phyloP scores from a whole-genome alignment of 2,113 vertebrate genomes.

The Pachyramphus minor region DNA sequence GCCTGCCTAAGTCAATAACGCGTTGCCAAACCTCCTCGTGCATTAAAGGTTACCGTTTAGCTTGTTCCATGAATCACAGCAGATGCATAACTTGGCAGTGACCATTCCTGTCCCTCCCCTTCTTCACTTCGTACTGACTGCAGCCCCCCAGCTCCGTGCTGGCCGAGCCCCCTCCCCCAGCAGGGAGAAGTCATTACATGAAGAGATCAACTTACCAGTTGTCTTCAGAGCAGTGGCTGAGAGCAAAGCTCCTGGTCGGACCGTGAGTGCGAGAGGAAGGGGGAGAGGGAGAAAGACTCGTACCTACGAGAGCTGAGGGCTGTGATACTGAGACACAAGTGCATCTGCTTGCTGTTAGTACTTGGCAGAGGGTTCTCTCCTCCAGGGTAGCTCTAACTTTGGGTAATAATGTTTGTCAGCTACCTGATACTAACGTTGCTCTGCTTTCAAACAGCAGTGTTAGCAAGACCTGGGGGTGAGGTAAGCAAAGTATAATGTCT shows the following conservation, averaged over 20 bases:
- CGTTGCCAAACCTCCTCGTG: slow-evolving; percentile 42
- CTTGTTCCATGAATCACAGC: slow-evolving; percentile 74
- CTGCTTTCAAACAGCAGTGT: slow-evolving; percentile 80
- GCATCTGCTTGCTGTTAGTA: slow-evolving; percentile 78
- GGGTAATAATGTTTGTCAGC: slow-evolving; percentile 79
- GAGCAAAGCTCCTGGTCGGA: slow-evolving; percentile 71
- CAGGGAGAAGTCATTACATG: slow-evolving; percentile 79
- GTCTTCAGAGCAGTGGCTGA: slow-evolving; percentile 75
- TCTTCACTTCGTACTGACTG: slow-evolving; percentile 65
- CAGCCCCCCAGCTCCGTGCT: slow-evolving; percentile 74
- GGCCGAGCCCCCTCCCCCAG: slow-evolving; percentile 77
- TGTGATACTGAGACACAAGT: slow-evolving; percentile 68
- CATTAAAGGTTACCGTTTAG: slow-evolving; percentile 63
- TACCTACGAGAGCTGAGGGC: slow-evolving; percentile 57
- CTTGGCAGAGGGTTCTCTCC: slow-evolving; percentile 72
- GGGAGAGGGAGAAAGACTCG: slow-evolving; percentile 32
- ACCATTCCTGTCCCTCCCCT: slow-evolving; percentile 73
- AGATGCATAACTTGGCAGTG: slow-evolving; percentile 76
- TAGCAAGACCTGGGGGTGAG: slow-evolving; percentile 85
- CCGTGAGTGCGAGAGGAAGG: slow-evolving; percentile 16
- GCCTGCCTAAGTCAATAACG: slow-evolving; percentile 64
- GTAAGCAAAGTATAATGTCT: slow-evolving; percentile 77
- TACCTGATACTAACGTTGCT: slow-evolving; percentile 80
- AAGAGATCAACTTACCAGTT: slow-evolving; percentile 89
- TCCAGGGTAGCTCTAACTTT: slow-evolving; percentile 71